Conservation (phyloP, 2,888 invertebrate species). For the Eilema depressum region DNA sequence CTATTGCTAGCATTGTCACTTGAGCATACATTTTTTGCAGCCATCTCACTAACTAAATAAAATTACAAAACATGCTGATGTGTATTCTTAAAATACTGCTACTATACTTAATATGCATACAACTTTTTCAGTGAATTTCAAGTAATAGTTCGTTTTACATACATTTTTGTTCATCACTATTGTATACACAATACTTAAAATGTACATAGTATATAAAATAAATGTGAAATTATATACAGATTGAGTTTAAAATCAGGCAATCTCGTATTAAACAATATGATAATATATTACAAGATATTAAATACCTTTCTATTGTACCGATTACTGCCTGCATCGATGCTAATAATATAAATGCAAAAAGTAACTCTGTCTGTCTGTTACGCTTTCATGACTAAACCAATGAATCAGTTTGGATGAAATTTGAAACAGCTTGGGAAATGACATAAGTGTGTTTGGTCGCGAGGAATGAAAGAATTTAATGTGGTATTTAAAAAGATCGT, state of each 20-base stretch:
- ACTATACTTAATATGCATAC: slow-evolving; percentile 10
- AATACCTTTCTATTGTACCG: neutral
- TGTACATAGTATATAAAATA: neutral
- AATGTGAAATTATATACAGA: neutral
- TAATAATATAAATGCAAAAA: no score
- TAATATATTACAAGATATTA: neutral
- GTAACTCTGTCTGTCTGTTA: no score
- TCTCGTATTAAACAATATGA: neutral
- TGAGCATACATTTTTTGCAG: slow-evolving; percentile 2
- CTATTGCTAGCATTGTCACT: slow-evolving; percentile 1
- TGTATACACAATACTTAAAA: neutral
- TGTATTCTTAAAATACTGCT: slow-evolving; percentile 4
- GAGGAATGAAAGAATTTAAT: neutral
- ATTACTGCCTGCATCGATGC: no score
- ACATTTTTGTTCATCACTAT: neutral
- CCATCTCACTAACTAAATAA: slow-evolving; percentile 34
- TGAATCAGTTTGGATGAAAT: no score
- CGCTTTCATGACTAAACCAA: no score
- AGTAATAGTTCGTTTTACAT: slow-evolving; percentile 12
- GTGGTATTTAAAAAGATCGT: neutral
- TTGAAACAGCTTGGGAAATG: no score
- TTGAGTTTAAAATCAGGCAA: no score
- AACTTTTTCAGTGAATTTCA: slow-evolving; percentile 23
- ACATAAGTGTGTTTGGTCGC: no score
- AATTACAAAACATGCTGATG: slow-evolving; percentile 35